phyloP scores from a whole-genome alignment of 2,113 vertebrate genomes.

The Grammomys dolichurus region DNA sequence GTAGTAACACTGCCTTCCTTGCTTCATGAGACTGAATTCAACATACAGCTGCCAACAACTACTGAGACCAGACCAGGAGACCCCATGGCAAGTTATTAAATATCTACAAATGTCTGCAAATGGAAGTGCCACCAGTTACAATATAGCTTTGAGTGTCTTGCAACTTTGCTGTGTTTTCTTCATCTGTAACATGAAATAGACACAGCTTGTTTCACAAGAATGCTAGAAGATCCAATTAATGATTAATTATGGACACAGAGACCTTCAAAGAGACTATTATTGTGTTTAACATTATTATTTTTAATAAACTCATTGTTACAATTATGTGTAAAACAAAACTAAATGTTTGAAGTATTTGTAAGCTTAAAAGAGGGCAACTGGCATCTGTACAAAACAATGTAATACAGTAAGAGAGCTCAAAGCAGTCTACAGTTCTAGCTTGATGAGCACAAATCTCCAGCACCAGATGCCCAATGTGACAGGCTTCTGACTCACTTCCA shows the following conservation, averaged over 20 bases:
- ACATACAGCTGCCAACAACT: not conserved
- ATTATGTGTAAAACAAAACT: constrained; percentile 29
- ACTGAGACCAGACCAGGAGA: not conserved
- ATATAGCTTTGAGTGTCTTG: not conserved
- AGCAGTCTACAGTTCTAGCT: not conserved
- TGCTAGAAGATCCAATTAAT: constrained; percentile 13
- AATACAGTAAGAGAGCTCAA: constrained; percentile 9
- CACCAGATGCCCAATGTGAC: constrained; percentile 9
- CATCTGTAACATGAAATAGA: constrained; percentile 31
- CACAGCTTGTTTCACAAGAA: not conserved
- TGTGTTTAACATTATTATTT: constrained; percentile 55
- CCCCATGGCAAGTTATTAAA: not conserved
- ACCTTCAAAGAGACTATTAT: constrained; percentile 47
- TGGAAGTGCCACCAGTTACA: not conserved
- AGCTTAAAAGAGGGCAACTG: constrained; percentile 51
- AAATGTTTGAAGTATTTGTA: constrained; percentile 58
- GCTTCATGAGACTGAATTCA: not conserved
- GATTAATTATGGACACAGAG: constrained; percentile 12
- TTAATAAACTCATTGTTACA: constrained; percentile 60
- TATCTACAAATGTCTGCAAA: not conserved
- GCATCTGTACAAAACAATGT: constrained; percentile 49
- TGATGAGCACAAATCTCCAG: constrained; percentile 50
- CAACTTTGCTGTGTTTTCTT: not conserved
- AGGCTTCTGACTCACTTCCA: constrained; percentile 54
- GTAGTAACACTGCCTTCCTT: not conserved